A percentile compares a stretch with the other conserved stretches of the same genome.
Evolutionary conservation across 2,888 invertebrate genomes (phyloP).

Genomic region (Eugnorisma glareosa): DNA sequence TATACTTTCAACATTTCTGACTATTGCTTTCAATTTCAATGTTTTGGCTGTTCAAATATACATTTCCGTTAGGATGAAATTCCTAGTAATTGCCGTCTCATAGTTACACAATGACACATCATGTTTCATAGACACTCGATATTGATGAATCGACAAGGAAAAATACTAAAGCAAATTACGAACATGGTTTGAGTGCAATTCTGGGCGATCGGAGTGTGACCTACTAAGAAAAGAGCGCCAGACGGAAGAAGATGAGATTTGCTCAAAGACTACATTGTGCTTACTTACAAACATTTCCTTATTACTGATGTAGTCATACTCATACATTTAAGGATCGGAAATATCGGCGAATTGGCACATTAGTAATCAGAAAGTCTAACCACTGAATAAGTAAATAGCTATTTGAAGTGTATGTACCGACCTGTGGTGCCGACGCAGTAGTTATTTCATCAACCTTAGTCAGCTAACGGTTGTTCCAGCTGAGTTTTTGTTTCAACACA

Average conservation of each 20-base stretch:
- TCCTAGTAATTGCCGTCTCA: conserved; percentile 52
- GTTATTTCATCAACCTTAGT: conserved; percentile 39
- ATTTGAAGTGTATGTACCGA: conserved; percentile 12
- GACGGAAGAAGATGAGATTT: conserved; percentile 43
- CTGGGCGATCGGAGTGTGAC: conserved; percentile 46
- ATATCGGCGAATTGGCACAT: background rate
- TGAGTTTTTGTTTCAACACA: conserved; percentile 46
- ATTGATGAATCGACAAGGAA: conserved; percentile 54
- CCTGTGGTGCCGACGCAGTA: too few relatives aligned
- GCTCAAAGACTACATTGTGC: conserved; percentile 31
- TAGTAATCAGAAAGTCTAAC: background rate
- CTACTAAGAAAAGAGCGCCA: conserved; percentile 52
- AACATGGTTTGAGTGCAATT: conserved; percentile 21
- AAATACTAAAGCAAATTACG: conserved; percentile 44
- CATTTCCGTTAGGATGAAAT: conserved; percentile 30
- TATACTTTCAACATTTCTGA: background rate
- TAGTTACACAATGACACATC: conserved; percentile 24
- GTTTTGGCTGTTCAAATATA: background rate
- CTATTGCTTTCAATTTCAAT: conserved; percentile 1
- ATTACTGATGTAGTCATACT: conserved; percentile 17
- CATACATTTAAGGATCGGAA: conserved; percentile 11
- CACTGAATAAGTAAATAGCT: conserved; percentile 18
- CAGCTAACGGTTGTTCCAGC: conserved; percentile 33
- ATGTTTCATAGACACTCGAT: conserved; percentile 31
- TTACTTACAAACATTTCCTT: conserved; percentile 33